These are phyloP conservation scores for Cenopis cana DNA, from an alignment of 2,888 invertebrate genomes.

Conservation along the genomic window DNA sequence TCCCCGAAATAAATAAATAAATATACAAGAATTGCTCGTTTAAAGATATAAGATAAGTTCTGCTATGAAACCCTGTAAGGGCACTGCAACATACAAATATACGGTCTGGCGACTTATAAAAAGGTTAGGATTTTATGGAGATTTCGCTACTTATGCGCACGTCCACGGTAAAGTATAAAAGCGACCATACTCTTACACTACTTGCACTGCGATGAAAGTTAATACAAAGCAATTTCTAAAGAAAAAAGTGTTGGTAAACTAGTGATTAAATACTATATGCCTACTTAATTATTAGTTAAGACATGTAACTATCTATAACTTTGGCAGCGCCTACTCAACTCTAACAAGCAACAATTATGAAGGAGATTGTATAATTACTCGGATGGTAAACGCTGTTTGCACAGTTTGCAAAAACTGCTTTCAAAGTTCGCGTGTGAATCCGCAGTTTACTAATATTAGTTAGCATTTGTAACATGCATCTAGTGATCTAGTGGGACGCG, in stretches of 20 bases:
- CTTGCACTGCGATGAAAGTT: slow-evolving; percentile 15
- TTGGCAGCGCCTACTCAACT: slow-evolving; percentile 17
- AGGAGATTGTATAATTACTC: slow-evolving; percentile 32
- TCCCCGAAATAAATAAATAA: too few relatives aligned
- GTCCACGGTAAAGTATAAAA: too few relatives aligned
- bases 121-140: too few relatives aligned
- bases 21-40: too few relatives aligned
- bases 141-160: too few relatives aligned
- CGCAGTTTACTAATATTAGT: slow-evolving; percentile 61
- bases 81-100: too few relatives aligned
- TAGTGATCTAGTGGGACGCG: slow-evolving; percentile 51
- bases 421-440: slow-evolving; percentile 65
- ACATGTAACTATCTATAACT: slow-evolving; percentile 5
- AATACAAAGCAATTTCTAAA: slow-evolving; percentile 13
- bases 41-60: too few relatives aligned
- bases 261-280: slow-evolving; percentile 9
- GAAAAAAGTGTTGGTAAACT: background rate
- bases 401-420: slow-evolving; percentile 52
- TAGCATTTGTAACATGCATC: slow-evolving; percentile 37
- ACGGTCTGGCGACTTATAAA: too few relatives aligned
- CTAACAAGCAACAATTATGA: slow-evolving; percentile 30
- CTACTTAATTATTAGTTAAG: slow-evolving; percentile 22
- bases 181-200: too few relatives aligned
- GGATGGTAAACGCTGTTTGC: slow-evolving; percentile 23
- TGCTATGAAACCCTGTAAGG: too few relatives aligned